Evolutionary conservation across 2,113 vertebrate species (phyloP).

Genomic region (Gallinago jamesoni): DNA sequence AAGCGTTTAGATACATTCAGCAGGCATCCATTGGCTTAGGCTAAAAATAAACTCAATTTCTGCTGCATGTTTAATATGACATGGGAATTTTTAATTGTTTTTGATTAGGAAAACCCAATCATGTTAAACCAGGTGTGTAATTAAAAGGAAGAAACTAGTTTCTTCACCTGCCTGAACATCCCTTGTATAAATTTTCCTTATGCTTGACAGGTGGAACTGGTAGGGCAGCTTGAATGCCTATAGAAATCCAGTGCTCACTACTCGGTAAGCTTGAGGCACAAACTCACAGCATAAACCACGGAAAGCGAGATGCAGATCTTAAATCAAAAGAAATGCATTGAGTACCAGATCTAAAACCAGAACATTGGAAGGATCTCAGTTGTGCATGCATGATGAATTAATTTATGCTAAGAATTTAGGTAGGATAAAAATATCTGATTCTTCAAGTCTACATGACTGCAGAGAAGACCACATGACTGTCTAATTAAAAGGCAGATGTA

Average conservation of each 20-base stretch:
- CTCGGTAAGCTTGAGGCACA: not conserved
- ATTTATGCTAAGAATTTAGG: slow-evolving; percentile 28
- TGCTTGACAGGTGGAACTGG: slow-evolving; percentile 28
- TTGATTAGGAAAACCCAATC: not conserved
- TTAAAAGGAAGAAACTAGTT: slow-evolving; percentile 23
- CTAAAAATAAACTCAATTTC: not conserved
- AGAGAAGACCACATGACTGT: slow-evolving; percentile 5
- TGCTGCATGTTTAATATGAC: not conserved
- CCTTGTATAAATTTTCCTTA: not conserved
- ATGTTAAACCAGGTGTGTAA: not conserved
- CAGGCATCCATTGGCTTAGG: not conserved
- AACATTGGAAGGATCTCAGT: not conserved
- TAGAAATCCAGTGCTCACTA: not conserved
- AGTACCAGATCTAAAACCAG: not conserved
- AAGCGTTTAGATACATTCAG: not conserved
- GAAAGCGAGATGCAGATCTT: not conserved
- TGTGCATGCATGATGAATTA: slow-evolving; percentile 7
- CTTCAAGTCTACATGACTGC: not conserved
- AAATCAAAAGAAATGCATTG: not conserved
- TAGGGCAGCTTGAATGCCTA: not conserved
- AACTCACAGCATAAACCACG: not conserved
- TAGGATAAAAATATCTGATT: slow-evolving; percentile 41
- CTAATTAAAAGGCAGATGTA: slow-evolving; percentile 47
- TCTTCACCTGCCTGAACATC: not conserved
- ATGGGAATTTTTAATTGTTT: not conserved